Percentiles rank a stretch among this genome's conserved stretches.
Conservation (phyloP, 2,113 vertebrate genomes). For the Daphoenositta chrysoptera region DNA sequence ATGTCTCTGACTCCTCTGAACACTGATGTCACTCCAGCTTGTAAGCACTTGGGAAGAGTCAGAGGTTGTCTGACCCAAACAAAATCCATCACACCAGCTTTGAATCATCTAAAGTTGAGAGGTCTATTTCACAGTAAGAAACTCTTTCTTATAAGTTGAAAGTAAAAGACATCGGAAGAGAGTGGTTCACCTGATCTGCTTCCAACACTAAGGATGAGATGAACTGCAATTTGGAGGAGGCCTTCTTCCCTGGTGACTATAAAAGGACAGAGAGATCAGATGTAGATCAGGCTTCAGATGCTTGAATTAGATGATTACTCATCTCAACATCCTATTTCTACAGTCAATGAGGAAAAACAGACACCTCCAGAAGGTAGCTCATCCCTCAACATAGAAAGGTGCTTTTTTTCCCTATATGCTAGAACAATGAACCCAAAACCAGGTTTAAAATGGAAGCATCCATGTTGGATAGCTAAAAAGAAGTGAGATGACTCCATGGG, state of each 20-base stretch:
- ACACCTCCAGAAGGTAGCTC: background rate
- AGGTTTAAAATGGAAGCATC: background rate
- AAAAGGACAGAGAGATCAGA: background rate
- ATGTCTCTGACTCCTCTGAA: background rate
- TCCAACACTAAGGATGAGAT: background rate
- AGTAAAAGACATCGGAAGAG: background rate
- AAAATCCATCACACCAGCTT: background rate
- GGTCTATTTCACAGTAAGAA: background rate
- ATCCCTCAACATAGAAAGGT: background rate
- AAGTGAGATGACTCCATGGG: background rate
- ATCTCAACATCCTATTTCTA: background rate
- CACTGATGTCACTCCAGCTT: background rate
- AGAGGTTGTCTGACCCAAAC: background rate
- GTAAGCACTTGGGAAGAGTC: background rate
- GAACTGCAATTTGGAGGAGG: background rate
- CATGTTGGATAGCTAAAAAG: background rate
- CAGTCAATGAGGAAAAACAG: background rate
- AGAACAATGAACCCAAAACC: background rate
- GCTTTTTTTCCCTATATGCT: background rate
- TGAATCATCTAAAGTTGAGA: accelerated
- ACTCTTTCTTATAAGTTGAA: background rate
- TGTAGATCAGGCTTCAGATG: background rate
- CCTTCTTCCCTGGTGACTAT: background rate
- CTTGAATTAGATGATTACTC: background rate
- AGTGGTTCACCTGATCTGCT: background rate